Evolutionary conservation across 2,888 invertebrate genomes (phyloP), one percentile per base, ranked within the genome.

Genomic region (Leptodirus hochenwartii): DNA sequence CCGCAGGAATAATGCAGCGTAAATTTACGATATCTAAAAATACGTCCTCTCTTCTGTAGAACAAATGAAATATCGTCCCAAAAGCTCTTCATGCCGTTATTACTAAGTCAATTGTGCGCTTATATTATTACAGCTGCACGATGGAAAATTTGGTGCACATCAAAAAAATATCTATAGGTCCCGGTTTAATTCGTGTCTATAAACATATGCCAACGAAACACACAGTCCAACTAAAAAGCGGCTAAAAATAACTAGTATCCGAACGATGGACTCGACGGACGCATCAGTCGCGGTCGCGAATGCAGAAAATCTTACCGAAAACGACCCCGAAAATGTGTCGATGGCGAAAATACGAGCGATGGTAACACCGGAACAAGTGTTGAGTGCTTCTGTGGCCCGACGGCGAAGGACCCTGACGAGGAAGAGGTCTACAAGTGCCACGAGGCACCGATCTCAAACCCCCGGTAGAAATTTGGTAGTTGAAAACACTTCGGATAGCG

Each of bases 401-500:
- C 68, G 68, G 41, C 61, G 73, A 27, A 61, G 76, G 36, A 68
- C 65, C 38, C 51, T 69, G 23, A 64, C 67, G 0, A 67, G 65
- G 43, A 66, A 63, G 37, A 57, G 65, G 45, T 56, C 58, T 10
- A 57, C 56, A 40, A 56, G 58, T 32, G 54, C 56, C 32, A 56
- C 56, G 15, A 49, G 64, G 14, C 59, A 59, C 30, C 66, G 74
- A 39, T 74, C 74, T 34, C 66, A 68, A 27, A 69, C 73, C 5
- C 73, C 75, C 17, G 60, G 62, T 10, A 61, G 66, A 25, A 62
- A 62, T 31, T 23, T 39, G 4, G 39, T 42, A 22, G 43, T 40
- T 12, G 37, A 43, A 14, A 27, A 36, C 11, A 43, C 43, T 20
- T 41, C 34, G 50, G 59, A 33, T 51, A 62, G 52, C 54, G 53